phyloP scores from a whole-genome alignment of 2,888 invertebrate species.

The Dichetophora obliterata region DNA sequence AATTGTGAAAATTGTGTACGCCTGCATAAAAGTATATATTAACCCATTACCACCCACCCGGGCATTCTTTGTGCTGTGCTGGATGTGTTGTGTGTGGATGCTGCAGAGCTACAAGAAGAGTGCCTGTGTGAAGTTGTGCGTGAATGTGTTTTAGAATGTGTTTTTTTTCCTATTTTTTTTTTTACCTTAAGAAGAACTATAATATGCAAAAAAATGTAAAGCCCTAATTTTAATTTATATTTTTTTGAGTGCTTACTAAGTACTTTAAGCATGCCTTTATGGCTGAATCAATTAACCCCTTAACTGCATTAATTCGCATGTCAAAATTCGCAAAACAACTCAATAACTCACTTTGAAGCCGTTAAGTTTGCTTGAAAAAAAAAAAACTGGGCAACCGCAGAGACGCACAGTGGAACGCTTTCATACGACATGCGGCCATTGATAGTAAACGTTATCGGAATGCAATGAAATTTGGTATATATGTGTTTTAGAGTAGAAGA shows the following conservation, averaged over 20 bases:
- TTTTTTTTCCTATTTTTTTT: background rate
- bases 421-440: no score
- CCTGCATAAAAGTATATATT: constrained; percentile 47
- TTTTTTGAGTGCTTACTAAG: no score
- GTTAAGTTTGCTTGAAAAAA: background rate
- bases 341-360: background rate
- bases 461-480: no score
- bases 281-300: background rate
- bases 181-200: no score
- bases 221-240: background rate
- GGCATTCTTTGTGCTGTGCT: background rate
- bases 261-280: background rate
- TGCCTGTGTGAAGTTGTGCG: background rate
- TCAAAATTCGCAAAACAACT: background rate
- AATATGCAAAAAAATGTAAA: no score
- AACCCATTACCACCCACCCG: constrained; percentile 36
- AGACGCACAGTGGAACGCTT: no score
- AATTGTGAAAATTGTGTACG: constrained; percentile 39
- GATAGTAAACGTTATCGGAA: no score
- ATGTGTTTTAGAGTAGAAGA: no score
- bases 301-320: background rate
- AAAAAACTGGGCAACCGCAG: background rate
- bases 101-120: background rate
- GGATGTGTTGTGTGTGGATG: background rate
- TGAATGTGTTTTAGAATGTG: no score